These are phyloP conservation scores for Theonella swinhoei DNA, from an alignment of 37 sponge, comb jelly and placozoan species.

Conservation along the genomic window DNA sequence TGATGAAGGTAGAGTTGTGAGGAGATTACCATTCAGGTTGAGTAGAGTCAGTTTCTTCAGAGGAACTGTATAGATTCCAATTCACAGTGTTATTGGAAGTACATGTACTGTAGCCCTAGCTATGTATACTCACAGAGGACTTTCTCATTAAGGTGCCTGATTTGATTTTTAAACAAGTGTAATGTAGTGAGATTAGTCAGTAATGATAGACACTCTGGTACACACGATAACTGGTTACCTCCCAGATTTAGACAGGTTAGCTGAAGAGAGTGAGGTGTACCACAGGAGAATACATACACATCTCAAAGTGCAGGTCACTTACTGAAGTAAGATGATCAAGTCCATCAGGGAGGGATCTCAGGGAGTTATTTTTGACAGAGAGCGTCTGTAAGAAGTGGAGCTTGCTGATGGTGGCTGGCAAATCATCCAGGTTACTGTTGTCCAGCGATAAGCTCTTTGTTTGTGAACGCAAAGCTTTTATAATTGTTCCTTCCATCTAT, in stretches of 20 bases:
- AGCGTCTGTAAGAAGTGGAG: constrained; percentile 31
- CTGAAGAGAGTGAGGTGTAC: constrained; percentile 6
- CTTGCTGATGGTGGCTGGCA: constrained; percentile 44
- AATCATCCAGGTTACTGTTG: constrained; percentile 27
- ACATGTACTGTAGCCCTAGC: no score
- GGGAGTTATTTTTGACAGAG: constrained; percentile 64
- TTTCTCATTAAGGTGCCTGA: constrained; percentile 12
- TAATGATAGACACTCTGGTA: constrained; percentile 12
- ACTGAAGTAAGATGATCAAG: constrained; percentile 12
- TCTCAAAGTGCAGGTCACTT: not conserved
- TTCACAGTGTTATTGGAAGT: no score
- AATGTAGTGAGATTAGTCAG: constrained; percentile 33
- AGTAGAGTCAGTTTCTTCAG: constrained; percentile 26
- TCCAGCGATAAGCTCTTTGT: constrained; percentile 46
- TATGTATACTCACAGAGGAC: constrained; percentile 28
- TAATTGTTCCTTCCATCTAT: not conserved
- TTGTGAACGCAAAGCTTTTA: constrained; percentile 25
- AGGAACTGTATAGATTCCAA: not conserved
- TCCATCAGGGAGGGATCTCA: constrained; percentile 14
- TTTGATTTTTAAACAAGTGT: constrained; percentile 51
- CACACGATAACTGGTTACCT: constrained; percentile 13
- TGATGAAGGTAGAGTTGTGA: constrained; percentile 24
- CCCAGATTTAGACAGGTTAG: constrained; percentile 52
- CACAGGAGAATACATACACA: no score
- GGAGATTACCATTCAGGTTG: constrained; percentile 50